Percentiles rank a stretch among this genome's conserved stretches.
phyloP scores from a whole-genome alignment of 2,113 vertebrate species.

The Crypturellus undulatus region DNA sequence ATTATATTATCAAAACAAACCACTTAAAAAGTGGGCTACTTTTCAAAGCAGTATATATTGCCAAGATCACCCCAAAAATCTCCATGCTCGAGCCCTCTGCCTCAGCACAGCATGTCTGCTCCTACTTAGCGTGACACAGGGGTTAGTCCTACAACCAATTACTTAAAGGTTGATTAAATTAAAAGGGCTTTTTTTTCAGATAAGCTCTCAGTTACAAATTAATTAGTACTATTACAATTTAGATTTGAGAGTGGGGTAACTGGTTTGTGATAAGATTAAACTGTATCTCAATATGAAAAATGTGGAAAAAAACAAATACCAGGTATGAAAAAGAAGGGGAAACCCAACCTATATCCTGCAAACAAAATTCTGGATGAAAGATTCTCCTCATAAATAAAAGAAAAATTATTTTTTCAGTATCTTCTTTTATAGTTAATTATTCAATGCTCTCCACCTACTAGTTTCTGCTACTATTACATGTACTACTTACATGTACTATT shows the following conservation, averaged over 20 bases:
- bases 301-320: neutral
- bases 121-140: neutral
- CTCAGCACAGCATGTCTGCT: neutral
- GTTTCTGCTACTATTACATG: neutral
- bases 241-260: neutral
- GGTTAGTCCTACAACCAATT: neutral
- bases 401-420: neutral
- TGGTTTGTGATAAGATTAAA: neutral
- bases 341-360: neutral
- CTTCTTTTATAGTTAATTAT: neutral
- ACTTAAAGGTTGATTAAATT: neutral
- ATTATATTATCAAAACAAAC: neutral
- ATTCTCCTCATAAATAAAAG: neutral
- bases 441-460: neutral
- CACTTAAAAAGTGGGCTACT: neutral
- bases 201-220: neutral
- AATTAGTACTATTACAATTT: neutral
- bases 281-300: neutral
- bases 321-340: neutral
- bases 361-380: neutral
- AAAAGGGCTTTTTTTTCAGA: neutral
- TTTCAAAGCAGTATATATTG: neutral
- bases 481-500: no score
- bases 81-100: neutral
- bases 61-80: neutral